A percentile compares a stretch with the other conserved stretches of the same genome.
These are phyloP conservation scores for Chiroxiphia lanceolata DNA, from an alignment of 2,797 vertebrate genomes.

Conservation along the genomic window DNA sequence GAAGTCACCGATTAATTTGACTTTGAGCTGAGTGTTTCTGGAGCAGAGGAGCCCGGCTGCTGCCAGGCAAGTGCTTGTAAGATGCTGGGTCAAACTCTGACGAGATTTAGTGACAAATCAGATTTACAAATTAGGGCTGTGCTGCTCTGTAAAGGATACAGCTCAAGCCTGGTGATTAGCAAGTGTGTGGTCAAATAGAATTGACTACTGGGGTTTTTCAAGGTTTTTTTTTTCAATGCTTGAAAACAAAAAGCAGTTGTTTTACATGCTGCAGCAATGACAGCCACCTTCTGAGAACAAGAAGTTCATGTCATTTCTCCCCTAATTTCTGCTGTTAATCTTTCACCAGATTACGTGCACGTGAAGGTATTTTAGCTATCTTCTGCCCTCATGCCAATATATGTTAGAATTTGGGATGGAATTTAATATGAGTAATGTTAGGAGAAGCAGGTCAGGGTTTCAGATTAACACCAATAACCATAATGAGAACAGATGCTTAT, in stretches of 20 bases:
- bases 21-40: slow-evolving; percentile 52
- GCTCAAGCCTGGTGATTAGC: slow-evolving; percentile 9
- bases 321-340: slow-evolving; percentile 9
- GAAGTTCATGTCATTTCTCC: background rate
- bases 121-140: slow-evolving; percentile 48
- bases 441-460: slow-evolving; percentile 79
- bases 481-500: slow-evolving; percentile 83
- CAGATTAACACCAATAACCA: slow-evolving; percentile 80
- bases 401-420: slow-evolving; percentile 52
- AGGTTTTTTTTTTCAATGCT: background rate
- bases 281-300: background rate
- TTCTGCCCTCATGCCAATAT: background rate
- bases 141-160: slow-evolving; percentile 8
- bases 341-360: background rate
- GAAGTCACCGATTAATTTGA: slow-evolving; percentile 65
- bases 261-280: background rate
- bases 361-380: slow-evolving; percentile 45
- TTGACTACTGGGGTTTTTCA: background rate
- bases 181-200: background rate
- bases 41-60: background rate
- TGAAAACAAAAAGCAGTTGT: background rate
- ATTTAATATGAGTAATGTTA: slow-evolving; percentile 79
- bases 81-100: slow-evolving; percentile 32
- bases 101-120: slow-evolving; percentile 60
- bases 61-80: slow-evolving; percentile 30